These are phyloP conservation scores for Brachionus plicatilis DNA, from an alignment of 1,140 invertebrate genomes.

Conservation along the genomic window DNA sequence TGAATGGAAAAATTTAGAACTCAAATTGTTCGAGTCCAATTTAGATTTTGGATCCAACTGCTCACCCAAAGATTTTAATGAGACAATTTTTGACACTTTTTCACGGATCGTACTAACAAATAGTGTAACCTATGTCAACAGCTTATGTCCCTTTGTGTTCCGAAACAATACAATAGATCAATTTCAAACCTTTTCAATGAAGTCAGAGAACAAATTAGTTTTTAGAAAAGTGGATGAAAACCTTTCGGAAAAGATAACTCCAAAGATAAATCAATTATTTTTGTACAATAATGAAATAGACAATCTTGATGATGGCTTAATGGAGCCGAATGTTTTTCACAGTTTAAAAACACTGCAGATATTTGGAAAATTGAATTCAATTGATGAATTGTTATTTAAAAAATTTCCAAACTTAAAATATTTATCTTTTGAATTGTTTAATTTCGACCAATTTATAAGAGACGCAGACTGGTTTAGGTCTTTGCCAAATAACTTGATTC, in stretches of 20 bases:
- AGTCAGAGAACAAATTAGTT: background rate
- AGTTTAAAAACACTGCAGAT: background rate
- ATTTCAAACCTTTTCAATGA: background rate
- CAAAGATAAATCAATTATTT: background rate
- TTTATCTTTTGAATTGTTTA: background rate
- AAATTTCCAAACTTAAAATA: background rate
- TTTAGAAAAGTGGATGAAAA: background rate
- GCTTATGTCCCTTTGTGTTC: background rate
- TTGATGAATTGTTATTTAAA: background rate
- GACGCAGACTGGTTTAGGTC: background rate
- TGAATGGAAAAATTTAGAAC: background rate
- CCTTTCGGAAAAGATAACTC: background rate
- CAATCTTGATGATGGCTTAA: background rate
- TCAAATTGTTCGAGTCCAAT: slow-evolving; percentile 3
- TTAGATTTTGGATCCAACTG: background rate
- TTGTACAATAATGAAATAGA: background rate
- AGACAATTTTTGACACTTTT: background rate
- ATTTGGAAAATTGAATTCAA: background rate
- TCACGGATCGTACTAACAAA: background rate
- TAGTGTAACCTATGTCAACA: background rate
- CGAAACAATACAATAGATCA: background rate
- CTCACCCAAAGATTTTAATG: background rate
- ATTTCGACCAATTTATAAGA: background rate
- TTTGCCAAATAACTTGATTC: background rate
- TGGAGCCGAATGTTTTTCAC: background rate